Percentiles rank a stretch among this genome's conserved stretches.
These are phyloP conservation scores for Dendrolimus pini DNA, from an alignment of 2,888 invertebrate genomes.

Conservation along the genomic window DNA sequence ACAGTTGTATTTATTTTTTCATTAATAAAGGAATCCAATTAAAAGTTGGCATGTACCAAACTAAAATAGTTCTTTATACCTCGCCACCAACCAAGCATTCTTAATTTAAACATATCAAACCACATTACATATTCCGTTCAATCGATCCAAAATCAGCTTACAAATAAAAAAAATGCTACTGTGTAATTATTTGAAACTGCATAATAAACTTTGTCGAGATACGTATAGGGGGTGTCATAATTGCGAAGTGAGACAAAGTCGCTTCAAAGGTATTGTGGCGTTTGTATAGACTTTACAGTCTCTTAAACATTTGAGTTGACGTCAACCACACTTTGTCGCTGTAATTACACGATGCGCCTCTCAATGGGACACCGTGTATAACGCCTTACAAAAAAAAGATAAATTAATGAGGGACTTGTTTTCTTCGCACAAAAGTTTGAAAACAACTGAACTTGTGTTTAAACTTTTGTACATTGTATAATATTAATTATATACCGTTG, in stretches of 20 bases:
- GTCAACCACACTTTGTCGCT: slow-evolving; percentile 58
- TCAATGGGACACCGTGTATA: slow-evolving; percentile 54
- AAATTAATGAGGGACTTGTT: slow-evolving; percentile 35
- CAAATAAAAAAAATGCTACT: slow-evolving; percentile 6
- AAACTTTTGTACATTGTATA: not conserved
- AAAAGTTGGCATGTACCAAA: not conserved
- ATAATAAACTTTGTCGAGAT: slow-evolving; percentile 32
- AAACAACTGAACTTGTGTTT: not conserved
- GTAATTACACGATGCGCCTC: slow-evolving; percentile 56
- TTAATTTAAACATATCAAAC: not conserved
- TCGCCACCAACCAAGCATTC: not conserved
- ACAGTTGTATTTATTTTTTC: not conserved
- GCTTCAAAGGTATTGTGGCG: slow-evolving; percentile 65
- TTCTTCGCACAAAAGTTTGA: slow-evolving; percentile 11
- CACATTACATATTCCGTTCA: slow-evolving; percentile 10
- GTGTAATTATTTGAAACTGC: slow-evolving; percentile 8
- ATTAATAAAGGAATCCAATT: not conserved
- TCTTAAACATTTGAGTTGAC: slow-evolving; percentile 64
- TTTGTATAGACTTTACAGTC: slow-evolving; percentile 60
- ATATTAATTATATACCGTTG: not conserved
- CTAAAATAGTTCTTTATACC: not conserved
- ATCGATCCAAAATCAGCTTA: not conserved
- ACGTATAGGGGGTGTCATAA: slow-evolving; percentile 67
- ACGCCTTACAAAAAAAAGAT: slow-evolving; percentile 45
- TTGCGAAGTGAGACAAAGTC: slow-evolving; percentile 71